Base-by-base conservation (phyloP, 1,140 invertebrate genomes). In the Cryptotermes secundus region DNA sequence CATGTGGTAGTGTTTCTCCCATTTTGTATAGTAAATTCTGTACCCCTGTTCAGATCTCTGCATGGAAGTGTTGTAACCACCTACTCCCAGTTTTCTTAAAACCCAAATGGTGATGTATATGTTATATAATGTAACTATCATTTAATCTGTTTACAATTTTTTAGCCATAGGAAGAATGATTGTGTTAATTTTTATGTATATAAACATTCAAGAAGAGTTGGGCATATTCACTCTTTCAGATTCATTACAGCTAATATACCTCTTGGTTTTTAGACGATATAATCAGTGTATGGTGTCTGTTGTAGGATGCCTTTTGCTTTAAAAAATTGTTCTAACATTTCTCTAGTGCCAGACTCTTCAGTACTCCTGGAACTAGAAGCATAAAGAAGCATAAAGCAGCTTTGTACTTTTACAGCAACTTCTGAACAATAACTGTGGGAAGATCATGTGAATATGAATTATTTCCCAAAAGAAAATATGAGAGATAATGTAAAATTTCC, bases 231-330 rank as follows among this genome's bases (percentile, higher is more conserved):
- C 42, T 49, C 53, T 22, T 82, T 19, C 53, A 49, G 31, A 22
- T 82, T 49, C 0, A 82, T 38, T 34, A 82, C 80, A 81, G 38
- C 3, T 81, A 81, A 49, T n/a, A 59, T 82, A 82, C 31, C 81
- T 34, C 42, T 53, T 53, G 53, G 42, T 84, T 84, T 49, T 45
- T 81, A 81, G 26, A 38, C 36, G 22, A 82, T 82, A 26, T 83
- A 82, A 31, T 72, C 59, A 72, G n/a, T 72, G 59, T 72, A 82
- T 45, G 85, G 85, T 83, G 85, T 85, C 85, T 85, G 85, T 85
- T 85, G 34, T 85, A 85, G 85, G 82, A 85, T 85, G 42, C 85
- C 83, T 65, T 80, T 53, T 79, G 80, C 80, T 81, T 53, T 82
- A 6, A 82, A 82, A 24, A 38, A 82, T 49, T 38, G 53, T 82